A percentile compares a stretch with the other conserved stretches of the same genome.
phyloP scores from a whole-genome alignment of 2,797 vertebrate genomes.

The Leucoraja ocellata region DNA sequence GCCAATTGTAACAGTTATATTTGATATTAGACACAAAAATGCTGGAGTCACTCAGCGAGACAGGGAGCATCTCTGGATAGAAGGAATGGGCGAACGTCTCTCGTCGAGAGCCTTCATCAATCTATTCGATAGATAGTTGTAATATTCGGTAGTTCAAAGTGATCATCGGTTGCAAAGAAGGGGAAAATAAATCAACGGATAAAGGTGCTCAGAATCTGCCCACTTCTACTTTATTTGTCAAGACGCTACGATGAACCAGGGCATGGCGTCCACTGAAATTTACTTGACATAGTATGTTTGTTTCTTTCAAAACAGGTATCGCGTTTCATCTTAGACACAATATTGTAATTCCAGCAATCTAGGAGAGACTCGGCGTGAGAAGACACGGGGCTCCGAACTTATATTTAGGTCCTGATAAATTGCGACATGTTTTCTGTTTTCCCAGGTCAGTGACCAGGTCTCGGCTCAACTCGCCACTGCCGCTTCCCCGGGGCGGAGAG shows the following conservation, averaged over 20 bases:
- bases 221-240: background rate
- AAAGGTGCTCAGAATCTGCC: background rate
- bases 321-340: background rate
- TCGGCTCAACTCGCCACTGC: background rate
- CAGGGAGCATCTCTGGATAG: too few species aligned
- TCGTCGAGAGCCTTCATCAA: too few species aligned
- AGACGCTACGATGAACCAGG: too few species aligned
- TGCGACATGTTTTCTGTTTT: background rate
- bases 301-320: background rate
- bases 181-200: too few species aligned
- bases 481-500: background rate
- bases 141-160: background rate
- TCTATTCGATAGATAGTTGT: too few species aligned
- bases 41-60: too few species aligned
- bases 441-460: slow-evolving; percentile 17
- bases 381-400: background rate
- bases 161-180: background rate
- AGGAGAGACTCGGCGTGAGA: background rate
- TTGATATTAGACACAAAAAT: too few species aligned
- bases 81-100: too few species aligned
- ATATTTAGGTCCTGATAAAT: slow-evolving; percentile 10
- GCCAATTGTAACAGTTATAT: background rate
- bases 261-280: background rate
- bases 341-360: background rate
- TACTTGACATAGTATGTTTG: background rate